Evolutionary conservation across 2,888 invertebrate species (phyloP), one percentile per base, ranked within the genome.

Genomic region (Polydrusus pterygomalis): DNA sequence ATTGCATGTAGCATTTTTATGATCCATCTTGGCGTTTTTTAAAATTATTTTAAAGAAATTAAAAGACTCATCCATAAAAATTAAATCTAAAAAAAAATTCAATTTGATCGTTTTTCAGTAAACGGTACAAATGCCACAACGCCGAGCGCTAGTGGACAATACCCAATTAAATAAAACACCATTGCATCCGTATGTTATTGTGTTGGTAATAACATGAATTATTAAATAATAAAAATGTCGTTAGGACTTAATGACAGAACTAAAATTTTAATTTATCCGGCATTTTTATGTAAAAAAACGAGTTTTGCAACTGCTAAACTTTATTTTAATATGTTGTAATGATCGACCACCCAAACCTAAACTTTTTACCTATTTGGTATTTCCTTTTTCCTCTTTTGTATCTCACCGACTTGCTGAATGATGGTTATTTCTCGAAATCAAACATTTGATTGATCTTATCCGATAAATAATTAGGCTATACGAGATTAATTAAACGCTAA

Each of bases 401-500:
- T n/a, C 17, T 15, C 17, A 60, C 58, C 58, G 58, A 38, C 58
- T 18, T 38, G 38, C 38, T 18, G 34, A 17, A 60, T 18, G 38
- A 60, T 60, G 38, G 58, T 60, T 10, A 38, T 60, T 60, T 60
- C 17, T 38, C 11, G 58, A 60, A 60, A 38, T 60, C 58, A 60
- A 60, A 60, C 10, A 38, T 60, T 38, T 60, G 67, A 67, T 67
- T 67, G 67, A 67, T 67, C 67, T 40, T 18, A 38, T 64, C 67
- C 34, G 67, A 67, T 67, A 51, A 38, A 15, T 54, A 54, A 67
- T 54, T 67, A 54, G 51, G 17, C 25, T 67, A n/a, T n/a, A 38
- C 9, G 15, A 67, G 67, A 67, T 51, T 54, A 34, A 67, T 67
- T 49, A 34, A 38, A 18, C 30, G 18, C 54, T 40, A 51, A n/a